Conservation (phyloP, 2,797 vertebrate species). For the Pteronotus mesoamericanus region DNA sequence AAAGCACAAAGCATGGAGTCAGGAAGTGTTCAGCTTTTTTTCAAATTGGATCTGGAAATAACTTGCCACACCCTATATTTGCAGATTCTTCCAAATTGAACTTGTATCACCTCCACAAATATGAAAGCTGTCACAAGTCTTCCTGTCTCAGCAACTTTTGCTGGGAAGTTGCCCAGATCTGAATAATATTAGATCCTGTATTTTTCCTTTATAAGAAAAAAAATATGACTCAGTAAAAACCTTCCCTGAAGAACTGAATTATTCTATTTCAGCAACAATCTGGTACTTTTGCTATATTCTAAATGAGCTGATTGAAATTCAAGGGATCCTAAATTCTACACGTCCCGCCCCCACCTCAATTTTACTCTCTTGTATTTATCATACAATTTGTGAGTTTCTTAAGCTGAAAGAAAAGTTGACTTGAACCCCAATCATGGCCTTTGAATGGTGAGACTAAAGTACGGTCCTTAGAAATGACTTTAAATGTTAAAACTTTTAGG, state of each 20-base stretch:
- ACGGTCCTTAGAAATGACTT: not conserved
- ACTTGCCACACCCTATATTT: conserved; percentile 66
- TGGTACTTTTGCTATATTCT: not conserved
- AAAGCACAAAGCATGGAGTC: not conserved
- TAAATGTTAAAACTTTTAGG: not conserved
- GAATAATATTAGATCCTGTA: conserved; percentile 66
- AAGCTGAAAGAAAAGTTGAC: not conserved
- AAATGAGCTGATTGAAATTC: conserved; percentile 45
- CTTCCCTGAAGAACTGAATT: not conserved
- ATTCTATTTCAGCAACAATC: not conserved
- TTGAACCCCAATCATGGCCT: not conserved
- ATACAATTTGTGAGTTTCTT: not conserved
- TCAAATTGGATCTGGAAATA: conserved; percentile 70
- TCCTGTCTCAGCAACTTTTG: conserved; percentile 75
- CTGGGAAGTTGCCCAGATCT: conserved; percentile 62
- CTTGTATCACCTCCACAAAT: conserved; percentile 74
- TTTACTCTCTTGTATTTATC: not conserved
- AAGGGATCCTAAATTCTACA: not conserved
- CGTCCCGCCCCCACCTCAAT: too few species aligned
- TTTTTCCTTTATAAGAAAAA: conserved; percentile 56
- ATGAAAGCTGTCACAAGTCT: conserved; percentile 65
- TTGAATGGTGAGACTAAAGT: not conserved
- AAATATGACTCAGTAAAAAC: not conserved
- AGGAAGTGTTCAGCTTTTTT: conserved; percentile 62
- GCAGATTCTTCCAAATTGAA: conserved; percentile 72